Percentiles rank a stretch among this genome's conserved stretches.
Conservation (phyloP, 2,797 vertebrate genomes). For the Lateolabrax maculatus region DNA sequence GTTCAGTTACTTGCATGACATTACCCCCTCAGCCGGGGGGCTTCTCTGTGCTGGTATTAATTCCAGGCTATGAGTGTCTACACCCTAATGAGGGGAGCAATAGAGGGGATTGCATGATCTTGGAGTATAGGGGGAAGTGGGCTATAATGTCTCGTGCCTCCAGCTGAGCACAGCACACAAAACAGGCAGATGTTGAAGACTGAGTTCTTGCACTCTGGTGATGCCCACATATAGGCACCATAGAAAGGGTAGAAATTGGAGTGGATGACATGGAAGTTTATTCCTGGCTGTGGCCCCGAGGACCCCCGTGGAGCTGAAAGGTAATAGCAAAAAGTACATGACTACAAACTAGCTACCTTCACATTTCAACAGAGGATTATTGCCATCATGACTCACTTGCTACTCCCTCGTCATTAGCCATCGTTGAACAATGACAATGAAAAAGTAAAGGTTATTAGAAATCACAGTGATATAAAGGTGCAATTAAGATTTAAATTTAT, state of each 20-base stretch:
- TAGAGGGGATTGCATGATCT: conserved; percentile 38
- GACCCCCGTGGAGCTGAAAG: conserved; percentile 14
- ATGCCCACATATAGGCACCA: conserved; percentile 12
- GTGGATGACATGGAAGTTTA: conserved; percentile 37
- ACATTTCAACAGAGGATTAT: not conserved
- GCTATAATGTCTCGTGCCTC: conserved; percentile 25
- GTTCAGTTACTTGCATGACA: conserved; percentile 27
- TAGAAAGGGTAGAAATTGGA: conserved; percentile 26
- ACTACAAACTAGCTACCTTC: conserved; percentile 19
- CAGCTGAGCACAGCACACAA: conserved; percentile 26
- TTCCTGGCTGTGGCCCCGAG: conserved; percentile 5
- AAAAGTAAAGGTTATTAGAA: conserved; percentile 73
- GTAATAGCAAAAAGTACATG: conserved; percentile 18
- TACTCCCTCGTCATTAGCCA: conserved; percentile 67
- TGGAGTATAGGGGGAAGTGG: not conserved
- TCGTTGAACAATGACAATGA: conserved; percentile 70
- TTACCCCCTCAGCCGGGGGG: conserved; percentile 25
- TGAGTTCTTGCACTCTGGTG: conserved; percentile 12
- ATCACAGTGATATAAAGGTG: conserved; percentile 64
- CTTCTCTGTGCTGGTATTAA: conserved; percentile 44
- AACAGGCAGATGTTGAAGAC: conserved; percentile 29
- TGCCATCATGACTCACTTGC: conserved; percentile 30
- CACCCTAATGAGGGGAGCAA: conserved; percentile 57
- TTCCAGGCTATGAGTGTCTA: conserved; percentile 45
- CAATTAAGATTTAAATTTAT: conserved; percentile 73